phyloP scores from a whole-genome alignment of 2,113 vertebrate species.

The Cheirogaleus medius region DNA sequence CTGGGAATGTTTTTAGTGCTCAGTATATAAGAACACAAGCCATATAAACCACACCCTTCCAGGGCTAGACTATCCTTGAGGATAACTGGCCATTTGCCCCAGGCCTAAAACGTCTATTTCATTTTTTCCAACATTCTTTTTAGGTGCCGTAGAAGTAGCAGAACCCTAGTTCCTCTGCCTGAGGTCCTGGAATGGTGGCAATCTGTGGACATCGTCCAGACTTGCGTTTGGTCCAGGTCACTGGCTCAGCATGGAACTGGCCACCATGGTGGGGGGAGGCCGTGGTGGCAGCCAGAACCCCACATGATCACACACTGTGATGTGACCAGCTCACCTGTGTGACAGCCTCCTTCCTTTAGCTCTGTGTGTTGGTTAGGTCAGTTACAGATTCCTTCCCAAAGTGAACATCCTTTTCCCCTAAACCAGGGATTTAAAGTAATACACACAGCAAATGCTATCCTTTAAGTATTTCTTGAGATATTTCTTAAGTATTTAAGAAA shows the following conservation, averaged over 20 bases:
- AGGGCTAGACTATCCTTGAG: not conserved
- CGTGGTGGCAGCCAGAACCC: accelerated
- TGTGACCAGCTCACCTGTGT: accelerated
- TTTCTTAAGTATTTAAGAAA: no score
- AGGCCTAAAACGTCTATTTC: not conserved
- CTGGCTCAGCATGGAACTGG: not conserved
- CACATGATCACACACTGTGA: accelerated
- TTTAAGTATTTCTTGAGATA: no score
- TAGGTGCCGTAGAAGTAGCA: not conserved
- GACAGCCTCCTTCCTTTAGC: not conserved
- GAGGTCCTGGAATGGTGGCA: not conserved
- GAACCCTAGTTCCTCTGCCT: not conserved
- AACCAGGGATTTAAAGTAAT: constrained; percentile 22
- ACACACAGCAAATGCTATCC: not conserved
- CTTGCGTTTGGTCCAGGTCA: accelerated
- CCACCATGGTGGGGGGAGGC: accelerated
- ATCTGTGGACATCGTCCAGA: no score
- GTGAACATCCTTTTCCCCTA: not conserved
- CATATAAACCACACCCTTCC: not conserved
- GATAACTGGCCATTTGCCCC: not conserved
- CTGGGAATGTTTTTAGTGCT: not conserved
- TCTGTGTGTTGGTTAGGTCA: not conserved
- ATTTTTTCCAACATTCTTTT: not conserved
- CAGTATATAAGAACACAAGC: not conserved
- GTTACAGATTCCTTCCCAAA: not conserved